Base-by-base conservation (phyloP, 2,113 vertebrate genomes). In the Elephas maximus region DNA sequence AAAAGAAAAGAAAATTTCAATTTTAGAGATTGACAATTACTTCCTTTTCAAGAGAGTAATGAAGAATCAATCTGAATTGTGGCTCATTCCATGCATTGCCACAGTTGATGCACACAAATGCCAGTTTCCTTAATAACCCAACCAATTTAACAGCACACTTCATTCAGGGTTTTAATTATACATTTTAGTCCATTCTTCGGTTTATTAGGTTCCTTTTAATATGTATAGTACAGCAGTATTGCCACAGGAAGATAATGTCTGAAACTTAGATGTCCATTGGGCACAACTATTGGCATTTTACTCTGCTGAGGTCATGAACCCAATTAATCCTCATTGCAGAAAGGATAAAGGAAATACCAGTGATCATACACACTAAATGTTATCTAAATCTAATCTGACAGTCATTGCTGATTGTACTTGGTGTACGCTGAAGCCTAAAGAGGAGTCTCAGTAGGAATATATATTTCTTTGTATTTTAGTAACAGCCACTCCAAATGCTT, bases 251-350 rank as follows among this genome's bases (percentile, higher is more conserved):
- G 28, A 96, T 91, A 97, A 96, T 2, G 30, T n/a, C 5, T 96
- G 76, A 79, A 95, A 96, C 91, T 37, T 88, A 96, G 96, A 96
- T 41, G 96, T 91, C 98, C 96, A 93, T 26, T 96, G 94, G 96
- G 95, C 80, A 97, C 91, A 97, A 94, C 91, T 94, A 37, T 91
- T 21, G 28, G 78, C 88, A 95, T 96, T 88, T 88, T 97, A 73
- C 82, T 96, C n/a, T 91, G 14, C 37, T 88, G 87, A 97, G 94
- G 97, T 97, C 97, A 83, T 87, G 96, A 98, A 98, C 86, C 18
- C 96, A 98, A 98, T 98, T 98, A 98, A 98, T 88, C 33, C 51
- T 97, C 60, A 1, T 0, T 79, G 76, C 5, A 91, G 91, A 98
- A 97, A 94, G 30, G 53, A 96, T 41, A 73, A 26, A 45, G 9